phyloP scores from a whole-genome alignment of 1,140 invertebrate species.

The Mesaphorura yosii region DNA sequence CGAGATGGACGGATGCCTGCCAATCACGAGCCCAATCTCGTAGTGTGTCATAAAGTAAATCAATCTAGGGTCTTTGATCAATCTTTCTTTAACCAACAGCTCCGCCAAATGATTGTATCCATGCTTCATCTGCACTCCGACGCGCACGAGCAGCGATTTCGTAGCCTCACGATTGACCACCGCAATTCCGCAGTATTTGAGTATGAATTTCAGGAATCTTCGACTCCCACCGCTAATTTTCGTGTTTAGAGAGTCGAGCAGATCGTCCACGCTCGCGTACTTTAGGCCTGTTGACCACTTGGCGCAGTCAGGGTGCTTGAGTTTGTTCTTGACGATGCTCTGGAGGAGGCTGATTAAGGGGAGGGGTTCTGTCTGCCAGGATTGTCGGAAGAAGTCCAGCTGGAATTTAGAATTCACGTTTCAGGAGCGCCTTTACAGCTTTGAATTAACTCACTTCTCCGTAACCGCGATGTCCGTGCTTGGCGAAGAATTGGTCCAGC shows the following conservation, averaged over 20 bases:
- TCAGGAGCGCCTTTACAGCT: no score
- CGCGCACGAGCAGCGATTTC: conserved; percentile 50
- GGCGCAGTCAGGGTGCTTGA: conserved; percentile 3
- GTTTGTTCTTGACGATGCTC: conserved; percentile 35
- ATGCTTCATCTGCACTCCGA: conserved; percentile 48
- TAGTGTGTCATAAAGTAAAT: conserved; percentile 55
- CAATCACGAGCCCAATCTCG: conserved; percentile 51
- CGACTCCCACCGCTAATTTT: conserved; percentile 23
- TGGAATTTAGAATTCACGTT: conserved; percentile 39
- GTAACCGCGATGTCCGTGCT: conserved; percentile 59
- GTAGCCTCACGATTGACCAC: conserved; percentile 53
- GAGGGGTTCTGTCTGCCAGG: conserved; percentile 53
- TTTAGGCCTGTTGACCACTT: background rate
- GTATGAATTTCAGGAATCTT: conserved; percentile 40
- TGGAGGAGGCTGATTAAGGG: conserved; percentile 51
- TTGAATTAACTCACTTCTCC: conserved; percentile 47
- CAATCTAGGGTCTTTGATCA: conserved; percentile 51
- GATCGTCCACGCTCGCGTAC: conserved; percentile 12
- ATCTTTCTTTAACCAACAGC: conserved; percentile 47
- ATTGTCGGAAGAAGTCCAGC: conserved; percentile 53
- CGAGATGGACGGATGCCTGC: conserved; percentile 24
- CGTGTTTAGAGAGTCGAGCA: conserved; percentile 12
- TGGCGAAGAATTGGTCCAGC: conserved; percentile 50
- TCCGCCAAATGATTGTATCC: conserved; percentile 47
- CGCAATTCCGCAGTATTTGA: conserved; percentile 47